phyloP scores from a whole-genome alignment of 2,888 invertebrate species.

The Blastobasis lacticolella region DNA sequence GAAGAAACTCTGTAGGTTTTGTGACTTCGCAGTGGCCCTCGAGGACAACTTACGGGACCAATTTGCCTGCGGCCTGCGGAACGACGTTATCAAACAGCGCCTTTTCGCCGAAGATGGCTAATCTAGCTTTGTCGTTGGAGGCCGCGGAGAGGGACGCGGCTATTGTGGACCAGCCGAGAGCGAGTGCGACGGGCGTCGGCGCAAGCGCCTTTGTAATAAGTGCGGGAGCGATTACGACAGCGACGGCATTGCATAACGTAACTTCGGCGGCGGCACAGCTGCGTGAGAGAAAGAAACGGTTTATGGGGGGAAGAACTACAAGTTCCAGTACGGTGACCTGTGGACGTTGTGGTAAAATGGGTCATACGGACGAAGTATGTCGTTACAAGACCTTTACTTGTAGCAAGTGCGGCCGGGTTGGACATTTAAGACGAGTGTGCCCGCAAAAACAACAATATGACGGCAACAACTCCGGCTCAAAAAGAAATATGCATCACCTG shows the following conservation, averaged over 20 bases:
- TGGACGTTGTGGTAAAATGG: too few species aligned
- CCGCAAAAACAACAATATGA: background rate
- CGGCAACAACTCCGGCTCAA: background rate
- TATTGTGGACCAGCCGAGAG: background rate
- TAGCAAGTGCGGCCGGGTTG: background rate
- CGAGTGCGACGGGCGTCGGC: background rate
- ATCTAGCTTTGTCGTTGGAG: background rate
- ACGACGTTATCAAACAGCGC: constrained; percentile 2
- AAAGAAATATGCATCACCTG: background rate
- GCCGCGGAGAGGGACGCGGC: constrained; percentile 1
- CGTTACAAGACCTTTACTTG: background rate
- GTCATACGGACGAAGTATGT: too few species aligned
- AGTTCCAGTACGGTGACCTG: too few species aligned
- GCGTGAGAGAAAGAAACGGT: too few species aligned
- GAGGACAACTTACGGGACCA: background rate
- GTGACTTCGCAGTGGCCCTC: background rate
- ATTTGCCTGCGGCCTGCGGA: constrained; percentile 1
- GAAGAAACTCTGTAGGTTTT: constrained; percentile 1
- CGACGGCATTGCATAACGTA: background rate
- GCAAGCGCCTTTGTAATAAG: background rate
- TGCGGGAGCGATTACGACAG: background rate
- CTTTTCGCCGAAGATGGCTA: background rate
- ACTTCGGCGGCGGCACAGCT: too few species aligned
- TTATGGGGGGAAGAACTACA: too few species aligned
- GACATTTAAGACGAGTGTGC: background rate